Percentiles rank a stretch among this genome's conserved stretches.
phyloP scores from a whole-genome alignment of 1,140 invertebrate species.

The Pseudomyrmex dendroicus region DNA sequence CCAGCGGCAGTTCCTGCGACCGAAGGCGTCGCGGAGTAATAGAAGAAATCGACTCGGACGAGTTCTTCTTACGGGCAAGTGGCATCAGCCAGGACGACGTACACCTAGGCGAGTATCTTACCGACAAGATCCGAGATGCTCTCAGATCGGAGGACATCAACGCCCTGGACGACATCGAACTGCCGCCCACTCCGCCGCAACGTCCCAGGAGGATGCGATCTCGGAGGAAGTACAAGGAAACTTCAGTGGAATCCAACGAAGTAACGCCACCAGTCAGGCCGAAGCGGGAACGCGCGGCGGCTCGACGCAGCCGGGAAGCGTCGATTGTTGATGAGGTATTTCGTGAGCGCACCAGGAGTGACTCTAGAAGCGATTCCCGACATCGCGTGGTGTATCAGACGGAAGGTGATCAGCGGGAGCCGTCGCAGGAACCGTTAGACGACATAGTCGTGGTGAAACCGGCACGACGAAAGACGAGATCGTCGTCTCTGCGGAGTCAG shows the following conservation, averaged over 20 bases:
- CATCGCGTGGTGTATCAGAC: slow-evolving; percentile 82
- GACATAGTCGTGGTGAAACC: slow-evolving; percentile 83
- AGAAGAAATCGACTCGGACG: slow-evolving; percentile 94
- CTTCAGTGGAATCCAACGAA: slow-evolving; percentile 68
- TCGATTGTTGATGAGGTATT: slow-evolving; percentile 69
- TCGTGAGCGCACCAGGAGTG: slow-evolving; percentile 63
- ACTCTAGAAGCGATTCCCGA: slow-evolving; percentile 71
- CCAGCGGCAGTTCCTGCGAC: slow-evolving; percentile 85
- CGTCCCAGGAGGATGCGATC: slow-evolving; percentile 78
- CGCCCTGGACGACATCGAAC: slow-evolving; percentile 84
- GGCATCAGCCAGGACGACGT: slow-evolving; percentile 93
- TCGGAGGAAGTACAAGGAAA: slow-evolving; percentile 76
- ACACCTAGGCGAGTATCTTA: slow-evolving; percentile 90
- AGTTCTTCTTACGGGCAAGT: slow-evolving; percentile 92
- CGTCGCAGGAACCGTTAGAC: slow-evolving; percentile 75
- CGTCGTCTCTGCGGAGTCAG: slow-evolving; percentile 69
- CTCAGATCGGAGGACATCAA: slow-evolving; percentile 88
- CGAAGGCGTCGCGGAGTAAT: slow-evolving; percentile 87
- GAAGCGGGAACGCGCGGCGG: slow-evolving; percentile 74
- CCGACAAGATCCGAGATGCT: slow-evolving; percentile 91
- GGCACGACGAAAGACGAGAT: slow-evolving; percentile 78
- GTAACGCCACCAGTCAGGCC: slow-evolving; percentile 72
- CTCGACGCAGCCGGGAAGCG: slow-evolving; percentile 79
- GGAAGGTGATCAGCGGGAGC: slow-evolving; percentile 66
- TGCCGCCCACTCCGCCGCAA: slow-evolving; percentile 69